A percentile compares a stretch with the other conserved stretches of the same genome.
phyloP scores from a whole-genome alignment of 2,797 vertebrate species.

The Propithecus perrieri region DNA sequence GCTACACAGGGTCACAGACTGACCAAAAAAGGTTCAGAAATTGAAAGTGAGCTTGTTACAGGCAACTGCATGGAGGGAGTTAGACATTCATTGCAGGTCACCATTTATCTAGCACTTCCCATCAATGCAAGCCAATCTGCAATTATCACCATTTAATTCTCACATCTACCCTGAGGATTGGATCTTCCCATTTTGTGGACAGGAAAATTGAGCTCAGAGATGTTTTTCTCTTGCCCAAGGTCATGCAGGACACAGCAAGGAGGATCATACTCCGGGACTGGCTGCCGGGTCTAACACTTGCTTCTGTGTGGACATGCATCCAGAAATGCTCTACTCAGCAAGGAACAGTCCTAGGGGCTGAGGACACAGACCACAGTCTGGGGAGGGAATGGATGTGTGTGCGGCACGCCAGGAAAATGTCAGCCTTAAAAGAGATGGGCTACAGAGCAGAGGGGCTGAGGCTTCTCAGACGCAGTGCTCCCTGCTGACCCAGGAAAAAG shows the following conservation, averaged over 20 bases:
- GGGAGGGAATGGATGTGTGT: neutral
- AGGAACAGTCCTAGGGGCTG: rapidly evolving
- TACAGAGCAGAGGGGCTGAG: rapidly evolving
- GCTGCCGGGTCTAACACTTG: neutral
- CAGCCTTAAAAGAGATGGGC: neutral
- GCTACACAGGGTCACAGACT: neutral
- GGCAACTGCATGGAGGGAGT: neutral
- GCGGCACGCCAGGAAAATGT: rapidly evolving
- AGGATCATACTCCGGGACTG: neutral
- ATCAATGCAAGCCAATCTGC: neutral
- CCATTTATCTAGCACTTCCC: neutral
- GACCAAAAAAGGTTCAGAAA: neutral
- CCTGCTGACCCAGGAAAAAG: neutral
- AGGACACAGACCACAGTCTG: neutral
- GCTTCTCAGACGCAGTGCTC: neutral
- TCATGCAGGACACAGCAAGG: neutral
- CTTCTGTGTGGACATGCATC: neutral
- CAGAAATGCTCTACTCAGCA: neutral
- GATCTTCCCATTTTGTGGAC: neutral
- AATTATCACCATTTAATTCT: neutral
- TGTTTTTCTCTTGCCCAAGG: neutral
- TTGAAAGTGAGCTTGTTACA: neutral
- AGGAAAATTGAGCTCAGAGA: neutral
- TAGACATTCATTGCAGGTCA: neutral
- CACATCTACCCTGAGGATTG: neutral